Percentiles rank a stretch among this genome's conserved stretches.
These are phyloP conservation scores for Scortum barcoo DNA, from an alignment of 2,113 vertebrate species.

Conservation along the genomic window DNA sequence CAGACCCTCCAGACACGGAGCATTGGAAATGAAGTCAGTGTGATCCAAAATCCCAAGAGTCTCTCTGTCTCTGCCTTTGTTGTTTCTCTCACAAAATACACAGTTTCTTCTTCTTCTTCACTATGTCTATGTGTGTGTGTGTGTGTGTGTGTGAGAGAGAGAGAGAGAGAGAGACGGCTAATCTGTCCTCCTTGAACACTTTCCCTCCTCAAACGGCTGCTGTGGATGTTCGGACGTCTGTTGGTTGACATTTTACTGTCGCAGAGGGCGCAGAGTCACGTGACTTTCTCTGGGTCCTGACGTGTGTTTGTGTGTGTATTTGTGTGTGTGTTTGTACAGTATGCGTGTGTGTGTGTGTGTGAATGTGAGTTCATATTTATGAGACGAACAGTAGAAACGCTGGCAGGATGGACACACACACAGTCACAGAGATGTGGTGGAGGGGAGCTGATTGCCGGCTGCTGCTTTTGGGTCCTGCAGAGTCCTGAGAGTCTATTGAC, in stretches of 20 bases:
- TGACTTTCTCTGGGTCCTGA: conserved; percentile 34
- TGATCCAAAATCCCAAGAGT: conserved; percentile 60
- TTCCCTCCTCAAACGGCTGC: conserved; percentile 24
- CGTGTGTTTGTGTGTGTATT: conserved; percentile 23
- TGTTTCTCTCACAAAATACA: conserved; percentile 11
- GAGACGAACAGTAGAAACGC: conserved; percentile 50
- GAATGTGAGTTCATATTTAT: conserved; percentile 46
- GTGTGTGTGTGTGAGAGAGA: neutral
- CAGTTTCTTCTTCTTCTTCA: neutral
- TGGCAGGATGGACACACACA: conserved; percentile 56
- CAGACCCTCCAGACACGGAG: conserved; percentile 43
- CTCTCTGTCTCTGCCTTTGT: conserved; percentile 39
- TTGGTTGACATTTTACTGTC: conserved; percentile 55
- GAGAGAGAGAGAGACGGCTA: conserved; percentile 11
- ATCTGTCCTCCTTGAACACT: conserved; percentile 44
- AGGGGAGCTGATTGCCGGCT: conserved; percentile 35
- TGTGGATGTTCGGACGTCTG: conserved; percentile 43
- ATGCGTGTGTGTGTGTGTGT: conserved; percentile 1
- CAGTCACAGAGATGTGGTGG: conserved; percentile 34
- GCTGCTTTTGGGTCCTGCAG: conserved; percentile 58
- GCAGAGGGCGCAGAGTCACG: neutral
- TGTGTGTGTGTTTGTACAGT: neutral
- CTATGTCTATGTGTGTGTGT: conserved; percentile 7
- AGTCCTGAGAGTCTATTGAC: conserved; percentile 67
- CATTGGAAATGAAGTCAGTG: conserved; percentile 48